Evolutionary conservation across 2,113 vertebrate species (phyloP), one percentile per base, ranked within the genome.

Genomic region (Saccopteryx leptura): DNA sequence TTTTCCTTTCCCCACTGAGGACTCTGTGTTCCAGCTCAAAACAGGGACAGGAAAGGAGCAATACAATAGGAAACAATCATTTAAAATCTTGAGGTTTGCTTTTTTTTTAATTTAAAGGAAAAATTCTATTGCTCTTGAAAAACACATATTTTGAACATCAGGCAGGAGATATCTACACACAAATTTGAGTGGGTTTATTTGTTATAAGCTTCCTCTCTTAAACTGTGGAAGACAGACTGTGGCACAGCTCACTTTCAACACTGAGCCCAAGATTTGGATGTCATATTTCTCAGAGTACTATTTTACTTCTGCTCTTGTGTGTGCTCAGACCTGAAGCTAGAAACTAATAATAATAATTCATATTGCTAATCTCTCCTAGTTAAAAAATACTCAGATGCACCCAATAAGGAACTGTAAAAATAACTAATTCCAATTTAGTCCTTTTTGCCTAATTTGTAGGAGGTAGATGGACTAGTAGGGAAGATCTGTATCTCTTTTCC

Each of bases 21-120:
- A 96, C 68, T 86, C 60, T 50, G 54, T 48, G 79, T 94, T 85
- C 88, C 88, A 68, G 85, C 76, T 92, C 50, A 85, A 74, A 96
- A 85, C 65, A 81, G 58, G 56, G 86, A 91, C 93, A 86, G 79
- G 95, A 96, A 90, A 19, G n/a, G 31, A 93, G 52, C 71, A 61
- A 69, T 33, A 87, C 48, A 93, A 84, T 39, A 52, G 94, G 75
- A 88, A 87, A 83, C 18, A 61, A 92, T 60, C 89, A 85, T 68
- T 95, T 81, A 91, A 90, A 71, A 85, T 15, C 58, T 81, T 84
- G 33, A 17, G 39, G 18, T 85, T 31, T 33, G 0, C 39, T 39
- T n/a, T 18, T 60, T 63, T 90, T 92, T 83, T 69, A 33, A 92
- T 85, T 85, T 75, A 83, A 94, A 95, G 26, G 76, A 81, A 86